Conservation (phyloP, 2,888 invertebrate genomes). For the Meiosimyza decipiens region DNA sequence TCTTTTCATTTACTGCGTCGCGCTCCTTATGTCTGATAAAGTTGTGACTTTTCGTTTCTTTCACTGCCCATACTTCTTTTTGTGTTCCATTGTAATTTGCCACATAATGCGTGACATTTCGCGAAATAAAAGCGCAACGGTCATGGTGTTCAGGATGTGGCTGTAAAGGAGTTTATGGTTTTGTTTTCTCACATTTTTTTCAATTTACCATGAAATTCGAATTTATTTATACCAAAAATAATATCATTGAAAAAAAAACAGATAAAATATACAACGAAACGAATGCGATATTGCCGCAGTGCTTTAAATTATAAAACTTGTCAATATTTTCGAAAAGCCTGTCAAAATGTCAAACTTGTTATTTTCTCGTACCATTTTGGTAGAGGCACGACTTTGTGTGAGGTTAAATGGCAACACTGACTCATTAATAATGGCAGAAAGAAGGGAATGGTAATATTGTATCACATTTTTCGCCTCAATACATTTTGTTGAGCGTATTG, state of each 20-base stretch:
- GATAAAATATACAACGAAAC: no score
- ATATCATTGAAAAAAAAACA: no score
- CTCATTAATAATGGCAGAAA: no score
- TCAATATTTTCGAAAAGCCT: slow-evolving; percentile 9
- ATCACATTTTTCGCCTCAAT: no score
- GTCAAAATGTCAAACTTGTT: slow-evolving; percentile 2
- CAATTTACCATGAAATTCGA: not conserved
- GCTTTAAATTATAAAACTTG: slow-evolving; percentile 3
- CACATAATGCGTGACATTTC: slow-evolving; percentile 8
- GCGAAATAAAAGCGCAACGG: not conserved
- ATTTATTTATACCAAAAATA: not conserved
- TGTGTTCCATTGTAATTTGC: not conserved
- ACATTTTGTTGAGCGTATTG: no score
- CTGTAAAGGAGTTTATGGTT: not conserved
- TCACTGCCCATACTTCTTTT: not conserved
- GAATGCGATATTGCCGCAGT: no score
- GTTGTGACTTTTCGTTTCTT: no score
- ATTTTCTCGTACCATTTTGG: not conserved
- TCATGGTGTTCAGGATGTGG: not conserved
- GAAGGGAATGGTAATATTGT: no score
- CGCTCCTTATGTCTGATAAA: no score
- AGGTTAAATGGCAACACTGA: no score
- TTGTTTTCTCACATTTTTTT: not conserved
- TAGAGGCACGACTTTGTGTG: not conserved
- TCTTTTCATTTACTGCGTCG: not conserved